Evolutionary conservation across 2,113 vertebrate species (phyloP), one percentile per base, ranked within the genome.

Genomic region (Ochotona princeps): DNA sequence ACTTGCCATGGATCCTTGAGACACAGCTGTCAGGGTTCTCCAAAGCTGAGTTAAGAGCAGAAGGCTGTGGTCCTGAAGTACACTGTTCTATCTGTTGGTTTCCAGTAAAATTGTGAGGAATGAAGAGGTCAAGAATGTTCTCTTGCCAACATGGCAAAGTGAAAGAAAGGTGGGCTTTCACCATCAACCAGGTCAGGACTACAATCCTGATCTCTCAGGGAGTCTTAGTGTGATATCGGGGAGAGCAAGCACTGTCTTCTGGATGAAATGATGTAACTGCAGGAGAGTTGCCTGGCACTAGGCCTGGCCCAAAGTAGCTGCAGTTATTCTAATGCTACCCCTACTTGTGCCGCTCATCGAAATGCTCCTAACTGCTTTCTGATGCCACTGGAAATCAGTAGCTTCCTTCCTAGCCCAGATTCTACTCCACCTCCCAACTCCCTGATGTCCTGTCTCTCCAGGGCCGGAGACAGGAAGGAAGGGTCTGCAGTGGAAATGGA

Each of bases 391-490:
- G 14, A 32, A 89, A 26, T 74, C 74, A 67, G 49, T 38, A n/a
- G 26, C 78, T 93, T 75, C 61, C 25, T 35, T 84, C 44, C 11
- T n/a, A 44, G 4, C 10, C 38, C 63, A 38, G n/a, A 20, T 49
- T 26, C 82, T 63, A 2, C 57, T 70, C 5, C 15, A 13, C 18
- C 30, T 3, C 0, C 5, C 35, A 11, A 0, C 1, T 51, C 51
- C 12, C 47, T 54, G 47, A 2, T 35, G 14, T 28, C 57, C 38
- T 26, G 21, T 6, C 10, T n/a, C 38, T 92, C 44, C 32, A n/a
- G 69, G 61, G 61, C 54, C 67, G 38, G 28, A 73, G 28, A 8
- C 0, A 0, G 4, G 2, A 7, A 28, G 25, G 32, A 17, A 79
- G 23, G 80, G 54, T 9, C 0, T 5, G 1, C 25, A 2, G 66